Base-by-base conservation (phyloP, 2,113 vertebrate species). In the Phycodurus eques region DNA sequence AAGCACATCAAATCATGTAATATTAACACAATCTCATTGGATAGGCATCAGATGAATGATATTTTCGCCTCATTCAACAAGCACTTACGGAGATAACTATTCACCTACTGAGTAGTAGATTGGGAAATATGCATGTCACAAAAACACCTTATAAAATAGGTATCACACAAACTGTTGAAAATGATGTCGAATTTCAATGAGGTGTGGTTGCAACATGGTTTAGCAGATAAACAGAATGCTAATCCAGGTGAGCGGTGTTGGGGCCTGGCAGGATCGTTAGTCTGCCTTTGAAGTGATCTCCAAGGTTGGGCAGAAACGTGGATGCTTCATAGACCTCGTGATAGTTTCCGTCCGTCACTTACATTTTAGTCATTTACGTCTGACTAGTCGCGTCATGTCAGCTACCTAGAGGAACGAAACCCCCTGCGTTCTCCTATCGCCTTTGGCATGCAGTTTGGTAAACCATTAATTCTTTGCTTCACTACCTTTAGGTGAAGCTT, bases 321-420 rank as follows among this genome's bases (percentile, higher is more conserved):
- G 95, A 97, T 94, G 97, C 96, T 97, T 97, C 96, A 95, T 96
- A 98, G 96, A 98, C 94, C 97, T 99, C 96, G 98, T 98, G 96
- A 98, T 99, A 94, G 95, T 96, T 96, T 98, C 95, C 94, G 95
- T 96, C 96, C 96, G 96, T 98, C 95, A 97, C 98, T 39, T 35
- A 17, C 31, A 35, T 61, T 61, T 61, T 61, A 17, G 31, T 39
- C 97, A 98, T 98, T 98, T 98, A 98, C 95, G 92, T 99, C 95
- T 97, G 95, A 97, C 95, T 97, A 96, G 94, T 95, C 94, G 94
- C 94, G 94, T 97, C 96, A 94, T 96, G 98, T 98, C 96, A 97
- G 95, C 92, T 95, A 96, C 94, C 95, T 95, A 93, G 92, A 91
- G 94, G 96, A 93, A 94, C 94, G 92, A 92, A 94, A 92, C 85